Percentiles rank a stretch among this genome's conserved stretches.
Conservation (phyloP, 2,888 invertebrate genomes). For the Branchinecta sandiegonensis region DNA sequence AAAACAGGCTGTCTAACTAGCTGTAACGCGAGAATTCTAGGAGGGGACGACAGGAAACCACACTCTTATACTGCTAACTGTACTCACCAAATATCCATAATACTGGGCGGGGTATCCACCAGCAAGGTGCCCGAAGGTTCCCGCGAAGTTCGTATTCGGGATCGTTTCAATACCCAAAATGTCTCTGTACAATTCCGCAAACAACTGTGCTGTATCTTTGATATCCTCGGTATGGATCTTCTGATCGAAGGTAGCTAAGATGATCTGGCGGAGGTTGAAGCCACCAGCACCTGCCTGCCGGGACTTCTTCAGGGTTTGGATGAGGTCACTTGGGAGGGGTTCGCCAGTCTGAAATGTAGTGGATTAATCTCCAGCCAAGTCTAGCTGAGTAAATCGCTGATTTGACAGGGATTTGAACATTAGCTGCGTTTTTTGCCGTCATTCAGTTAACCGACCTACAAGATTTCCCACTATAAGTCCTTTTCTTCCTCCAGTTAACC, state of each 20-base stretch:
- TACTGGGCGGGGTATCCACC: constrained; percentile 41
- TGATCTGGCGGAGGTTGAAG: constrained; percentile 38
- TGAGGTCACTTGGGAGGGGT: constrained; percentile 35
- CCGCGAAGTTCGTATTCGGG: constrained; percentile 38
- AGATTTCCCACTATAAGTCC: too few relatives aligned
- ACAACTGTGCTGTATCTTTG: constrained; percentile 29
- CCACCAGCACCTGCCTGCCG: constrained; percentile 37
- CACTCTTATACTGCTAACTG: neutral
- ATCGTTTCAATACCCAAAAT: constrained; percentile 36
- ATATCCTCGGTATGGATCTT: constrained; percentile 34
- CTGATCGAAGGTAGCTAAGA: constrained; percentile 39
- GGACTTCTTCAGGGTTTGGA: constrained; percentile 35
- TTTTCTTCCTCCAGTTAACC: too few relatives aligned
- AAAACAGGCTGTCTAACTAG: too few relatives aligned
- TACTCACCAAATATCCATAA: constrained; percentile 39
- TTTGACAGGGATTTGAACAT: too few relatives aligned
- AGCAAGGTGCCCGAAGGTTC: constrained; percentile 39
- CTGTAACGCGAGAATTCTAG: too few relatives aligned
- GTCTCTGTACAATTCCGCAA: constrained; percentile 32
- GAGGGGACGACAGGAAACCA: too few relatives aligned
- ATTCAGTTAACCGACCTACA: too few relatives aligned
- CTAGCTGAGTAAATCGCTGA: too few relatives aligned
- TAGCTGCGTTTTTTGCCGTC: too few relatives aligned
- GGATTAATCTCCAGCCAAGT: neutral
- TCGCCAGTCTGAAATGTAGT: constrained; percentile 27